Percentiles rank a stretch among this genome's conserved stretches.
Evolutionary conservation across 1,140 invertebrate species (phyloP).

Genomic region (Physella acuta): DNA sequence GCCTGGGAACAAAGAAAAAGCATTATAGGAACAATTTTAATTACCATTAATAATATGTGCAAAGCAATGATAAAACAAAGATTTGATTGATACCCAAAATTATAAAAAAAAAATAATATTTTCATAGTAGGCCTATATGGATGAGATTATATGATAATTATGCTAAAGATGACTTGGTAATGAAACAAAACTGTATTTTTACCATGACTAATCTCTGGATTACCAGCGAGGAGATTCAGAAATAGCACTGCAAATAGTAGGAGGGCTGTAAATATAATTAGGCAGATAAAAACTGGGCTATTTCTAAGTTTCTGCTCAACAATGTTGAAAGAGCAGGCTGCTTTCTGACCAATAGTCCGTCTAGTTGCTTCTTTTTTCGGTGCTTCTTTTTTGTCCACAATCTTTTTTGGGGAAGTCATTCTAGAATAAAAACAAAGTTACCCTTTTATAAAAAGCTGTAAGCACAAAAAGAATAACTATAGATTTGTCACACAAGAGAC

Average conservation of each 20-base stretch:
- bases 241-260: not conserved
- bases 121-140: not conserved
- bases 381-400: not conserved
- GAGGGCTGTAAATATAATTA: conserved; percentile 6
- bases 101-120: not conserved
- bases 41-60: not conserved
- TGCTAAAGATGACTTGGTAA: not conserved
- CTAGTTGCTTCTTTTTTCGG: not conserved
- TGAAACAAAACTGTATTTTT: not conserved
- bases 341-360: not conserved
- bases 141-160: not conserved
- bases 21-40: not conserved
- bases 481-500: too few relatives aligned
- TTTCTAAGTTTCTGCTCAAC: not conserved
- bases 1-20: conserved; percentile 32
- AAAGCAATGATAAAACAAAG: not conserved
- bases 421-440: not conserved
- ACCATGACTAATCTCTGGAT: conserved; percentile 9
- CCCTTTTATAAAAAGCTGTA: not conserved
- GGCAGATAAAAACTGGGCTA: conserved; percentile 12
- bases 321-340: not conserved
- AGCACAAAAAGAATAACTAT: too few relatives aligned
- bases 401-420: not conserved
- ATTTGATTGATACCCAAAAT: not conserved
- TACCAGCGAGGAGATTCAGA: conserved; percentile 5